Conservation (phyloP, 2,113 vertebrate species). For the Ceyx cyanopectus region DNA sequence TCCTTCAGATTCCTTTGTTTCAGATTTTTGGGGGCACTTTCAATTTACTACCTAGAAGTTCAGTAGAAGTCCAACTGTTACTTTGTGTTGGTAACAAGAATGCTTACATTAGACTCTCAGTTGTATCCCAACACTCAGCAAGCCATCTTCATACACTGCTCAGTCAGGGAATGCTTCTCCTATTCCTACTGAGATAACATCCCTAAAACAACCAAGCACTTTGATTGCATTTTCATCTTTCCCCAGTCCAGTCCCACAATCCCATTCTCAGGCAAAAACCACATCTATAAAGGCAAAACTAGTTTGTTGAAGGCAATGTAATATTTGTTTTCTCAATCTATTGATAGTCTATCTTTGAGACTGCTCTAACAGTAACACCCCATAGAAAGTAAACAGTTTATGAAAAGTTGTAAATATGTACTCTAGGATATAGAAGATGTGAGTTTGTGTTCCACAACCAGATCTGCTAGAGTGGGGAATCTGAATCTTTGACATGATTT, state of each 20-base stretch:
- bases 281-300: neutral
- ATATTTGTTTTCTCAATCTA: neutral
- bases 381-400: neutral
- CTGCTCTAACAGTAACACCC: neutral
- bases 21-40: neutral
- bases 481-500: neutral
- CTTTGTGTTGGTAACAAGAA: neutral
- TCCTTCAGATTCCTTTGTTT: neutral
- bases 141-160: neutral
- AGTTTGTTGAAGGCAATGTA: neutral
- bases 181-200: neutral
- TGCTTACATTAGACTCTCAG: neutral
- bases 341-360: neutral
- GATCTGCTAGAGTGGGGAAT: neutral
- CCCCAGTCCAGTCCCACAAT: neutral
- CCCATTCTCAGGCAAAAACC: neutral
- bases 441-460: neutral
- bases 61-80: neutral
- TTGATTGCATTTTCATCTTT: neutral
- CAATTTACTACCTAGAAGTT: neutral
- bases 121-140: neutral
- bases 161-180: neutral
- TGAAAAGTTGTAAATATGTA: neutral
- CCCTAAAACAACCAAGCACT: neutral
- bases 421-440: neutral